Evolutionary conservation across 2,888 invertebrate species (phyloP).

Genomic region (Pammene aurita): DNA sequence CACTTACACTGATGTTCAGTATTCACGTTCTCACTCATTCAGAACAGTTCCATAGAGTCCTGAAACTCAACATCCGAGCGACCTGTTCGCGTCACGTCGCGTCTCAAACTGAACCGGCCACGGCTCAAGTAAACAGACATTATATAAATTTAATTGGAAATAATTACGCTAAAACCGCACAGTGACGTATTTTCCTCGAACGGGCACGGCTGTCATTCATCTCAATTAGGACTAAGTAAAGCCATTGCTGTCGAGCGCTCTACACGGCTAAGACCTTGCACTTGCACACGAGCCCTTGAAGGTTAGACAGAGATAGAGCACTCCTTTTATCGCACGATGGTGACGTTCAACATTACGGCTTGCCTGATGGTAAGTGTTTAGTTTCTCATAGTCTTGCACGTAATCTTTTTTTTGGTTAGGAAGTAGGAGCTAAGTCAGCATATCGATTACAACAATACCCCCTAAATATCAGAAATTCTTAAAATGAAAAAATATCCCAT

Average conservation of each 20-base stretch:
- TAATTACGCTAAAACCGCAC: conserved; percentile 71
- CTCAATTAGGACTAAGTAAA: conserved; percentile 62
- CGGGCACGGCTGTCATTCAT: conserved; percentile 60
- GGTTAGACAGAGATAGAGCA: background rate
- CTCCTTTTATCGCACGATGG: background rate
- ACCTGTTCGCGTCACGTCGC: conserved; percentile 28
- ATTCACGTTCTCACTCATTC: conserved; percentile 53
- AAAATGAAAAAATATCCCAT: too few species aligned
- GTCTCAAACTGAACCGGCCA: conserved; percentile 56
- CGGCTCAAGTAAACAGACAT: conserved; percentile 62
- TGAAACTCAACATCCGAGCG: conserved; percentile 23
- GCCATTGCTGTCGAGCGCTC: conserved; percentile 44
- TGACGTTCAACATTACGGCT: background rate
- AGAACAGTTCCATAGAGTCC: conserved; percentile 49
- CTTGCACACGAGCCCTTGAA: conserved; percentile 1
- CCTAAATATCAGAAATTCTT: too few species aligned
- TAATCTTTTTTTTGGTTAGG: too few species aligned
- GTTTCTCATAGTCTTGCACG: too few species aligned
- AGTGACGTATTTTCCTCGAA: conserved; percentile 64
- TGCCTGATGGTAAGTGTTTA: too few species aligned
- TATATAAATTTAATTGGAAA: conserved; percentile 73
- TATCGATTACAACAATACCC: too few species aligned
- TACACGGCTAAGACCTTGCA: conserved; percentile 10
- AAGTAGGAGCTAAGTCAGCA: too few species aligned
- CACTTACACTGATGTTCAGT: conserved; percentile 40